These are phyloP conservation scores for Bombus breviceps DNA, from an alignment of 1,140 invertebrate genomes.

Conservation along the genomic window DNA sequence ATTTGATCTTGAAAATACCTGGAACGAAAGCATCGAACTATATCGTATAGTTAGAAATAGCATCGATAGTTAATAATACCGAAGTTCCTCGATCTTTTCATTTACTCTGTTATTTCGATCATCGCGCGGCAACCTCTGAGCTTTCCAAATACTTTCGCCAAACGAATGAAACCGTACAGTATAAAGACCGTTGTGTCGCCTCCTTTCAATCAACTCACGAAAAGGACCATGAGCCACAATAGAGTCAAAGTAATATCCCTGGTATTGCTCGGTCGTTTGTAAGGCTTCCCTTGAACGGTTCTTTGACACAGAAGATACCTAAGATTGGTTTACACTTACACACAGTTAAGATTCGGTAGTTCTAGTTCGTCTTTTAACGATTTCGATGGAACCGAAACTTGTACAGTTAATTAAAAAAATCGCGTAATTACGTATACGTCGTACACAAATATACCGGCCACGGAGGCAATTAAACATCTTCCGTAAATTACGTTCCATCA, in stretches of 20 bases:
- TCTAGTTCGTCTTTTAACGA: neutral
- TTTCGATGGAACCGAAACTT: neutral
- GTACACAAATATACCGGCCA: too few species aligned
- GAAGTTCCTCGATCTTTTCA: neutral
- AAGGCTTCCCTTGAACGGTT: neutral
- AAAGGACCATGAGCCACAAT: neutral
- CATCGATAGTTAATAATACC: neutral
- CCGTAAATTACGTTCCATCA: too few species aligned
- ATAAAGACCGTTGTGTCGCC: neutral
- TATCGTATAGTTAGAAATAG: neutral
- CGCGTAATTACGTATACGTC: too few species aligned
- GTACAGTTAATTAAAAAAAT: too few species aligned
- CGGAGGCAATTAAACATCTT: too few species aligned
- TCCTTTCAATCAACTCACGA: neutral
- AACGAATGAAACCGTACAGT: neutral
- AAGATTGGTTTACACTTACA: neutral
- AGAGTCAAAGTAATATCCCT: neutral
- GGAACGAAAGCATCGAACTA: too few species aligned
- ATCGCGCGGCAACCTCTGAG: neutral
- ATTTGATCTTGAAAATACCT: too few species aligned
- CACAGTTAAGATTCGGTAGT: neutral
- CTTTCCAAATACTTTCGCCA: neutral
- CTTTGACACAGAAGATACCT: neutral
- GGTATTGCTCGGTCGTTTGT: neutral
- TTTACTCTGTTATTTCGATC: neutral